Evolutionary conservation across 2,888 invertebrate genomes (phyloP).

Genomic region (Craniophora ligustri): DNA sequence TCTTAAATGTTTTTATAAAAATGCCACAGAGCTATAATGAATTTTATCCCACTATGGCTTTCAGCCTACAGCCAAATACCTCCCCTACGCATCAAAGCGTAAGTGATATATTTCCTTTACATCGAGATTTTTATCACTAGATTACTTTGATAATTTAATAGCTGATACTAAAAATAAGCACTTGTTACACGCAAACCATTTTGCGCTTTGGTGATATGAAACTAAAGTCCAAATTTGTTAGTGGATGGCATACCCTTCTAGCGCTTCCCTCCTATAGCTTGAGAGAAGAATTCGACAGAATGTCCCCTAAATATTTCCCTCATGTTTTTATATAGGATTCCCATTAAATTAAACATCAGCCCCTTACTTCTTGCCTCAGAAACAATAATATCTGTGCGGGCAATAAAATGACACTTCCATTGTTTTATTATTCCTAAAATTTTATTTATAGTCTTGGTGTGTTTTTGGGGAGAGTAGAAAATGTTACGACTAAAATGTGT

Average conservation of each 20-base stretch:
- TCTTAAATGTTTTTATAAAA: too few relatives aligned
- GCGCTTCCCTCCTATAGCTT: conserved; percentile 46
- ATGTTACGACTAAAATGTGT: neutral
- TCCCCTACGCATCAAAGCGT: conserved; percentile 33
- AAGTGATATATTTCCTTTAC: conserved; percentile 49
- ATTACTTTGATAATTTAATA: conserved; percentile 57
- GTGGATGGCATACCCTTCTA: conserved; percentile 23
- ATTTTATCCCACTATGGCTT: conserved; percentile 7
- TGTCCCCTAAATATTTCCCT: conserved; percentile 59
- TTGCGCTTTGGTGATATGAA: neutral
- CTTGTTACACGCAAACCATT: neutral
- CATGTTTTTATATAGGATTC: conserved; percentile 67
- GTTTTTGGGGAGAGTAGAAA: conserved; percentile 1
- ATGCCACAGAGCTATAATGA: conserved; percentile 12
- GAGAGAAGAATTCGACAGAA: conserved; percentile 58
- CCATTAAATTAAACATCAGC: conserved; percentile 63
- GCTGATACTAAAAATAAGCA: conserved; percentile 48
- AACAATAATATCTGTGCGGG: conserved; percentile 68
- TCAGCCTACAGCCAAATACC: neutral
- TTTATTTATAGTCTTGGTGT: conserved; percentile 27
- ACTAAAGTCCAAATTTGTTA: conserved; percentile 13
- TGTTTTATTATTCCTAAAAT: conserved; percentile 53
- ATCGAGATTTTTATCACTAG: conserved; percentile 54
- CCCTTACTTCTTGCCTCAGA: conserved; percentile 62
- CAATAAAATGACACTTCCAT: conserved; percentile 62